phyloP scores from a whole-genome alignment of 2,797 vertebrate genomes.

The Heliangelus exortis region DNA sequence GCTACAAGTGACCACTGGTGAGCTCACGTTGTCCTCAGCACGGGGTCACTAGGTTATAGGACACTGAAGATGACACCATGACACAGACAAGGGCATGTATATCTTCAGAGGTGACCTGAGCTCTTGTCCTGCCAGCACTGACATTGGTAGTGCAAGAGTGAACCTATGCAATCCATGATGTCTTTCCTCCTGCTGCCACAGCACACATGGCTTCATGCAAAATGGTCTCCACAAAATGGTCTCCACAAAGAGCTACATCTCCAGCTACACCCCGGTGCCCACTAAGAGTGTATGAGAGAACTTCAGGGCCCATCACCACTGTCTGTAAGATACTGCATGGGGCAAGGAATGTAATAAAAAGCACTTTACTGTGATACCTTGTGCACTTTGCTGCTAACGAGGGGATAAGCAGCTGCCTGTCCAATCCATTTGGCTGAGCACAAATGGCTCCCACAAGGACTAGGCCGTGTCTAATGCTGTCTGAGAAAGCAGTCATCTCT shows the following conservation, averaged over 20 bases:
- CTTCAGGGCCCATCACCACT: not conserved
- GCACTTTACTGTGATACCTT: not conserved
- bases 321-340: not conserved
- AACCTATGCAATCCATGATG: fast-evolving
- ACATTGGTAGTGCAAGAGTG: fast-evolving
- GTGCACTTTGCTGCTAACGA: not conserved
- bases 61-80: not conserved
- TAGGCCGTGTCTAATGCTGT: no score
- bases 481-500: not conserved
- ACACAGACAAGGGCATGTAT: fast-evolving
- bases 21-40: not conserved
- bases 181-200: not conserved
- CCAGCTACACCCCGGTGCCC: not conserved
- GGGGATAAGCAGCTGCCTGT: not conserved
- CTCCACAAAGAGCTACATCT: not conserved
- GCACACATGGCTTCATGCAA: not conserved
- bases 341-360: not conserved
- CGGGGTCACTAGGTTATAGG: fast-evolving
- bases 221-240: no score
- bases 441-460: not conserved
- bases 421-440: not conserved
- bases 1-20: not conserved
- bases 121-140: not conserved
- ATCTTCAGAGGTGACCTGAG: not conserved
- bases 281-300: fast-evolving